A percentile compares a stretch with the other conserved stretches of the same genome.
Evolutionary conservation across 2,113 vertebrate genomes (phyloP).

Genomic region (Terrapene triunguis): DNA sequence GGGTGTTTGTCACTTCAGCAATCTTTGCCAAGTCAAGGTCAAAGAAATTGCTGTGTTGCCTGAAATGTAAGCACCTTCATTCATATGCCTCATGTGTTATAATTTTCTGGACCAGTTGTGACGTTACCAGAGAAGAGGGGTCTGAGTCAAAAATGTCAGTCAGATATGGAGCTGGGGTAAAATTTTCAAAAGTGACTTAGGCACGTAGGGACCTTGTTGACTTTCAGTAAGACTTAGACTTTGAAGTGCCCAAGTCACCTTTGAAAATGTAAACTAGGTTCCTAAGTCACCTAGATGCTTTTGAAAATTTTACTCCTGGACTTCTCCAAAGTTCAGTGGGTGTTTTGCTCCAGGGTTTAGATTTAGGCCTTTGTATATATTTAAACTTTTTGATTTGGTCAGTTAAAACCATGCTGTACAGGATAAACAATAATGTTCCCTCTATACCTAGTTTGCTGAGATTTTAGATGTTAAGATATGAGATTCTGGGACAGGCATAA

Average conservation of each 20-base stretch:
- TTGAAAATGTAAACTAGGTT: background rate
- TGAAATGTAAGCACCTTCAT: constrained; percentile 14
- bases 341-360: background rate
- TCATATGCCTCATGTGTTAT: constrained; percentile 13
- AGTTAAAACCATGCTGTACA: background rate
- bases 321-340: background rate
- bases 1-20: constrained; percentile 24
- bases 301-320: background rate
- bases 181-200: background rate
- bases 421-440: background rate
- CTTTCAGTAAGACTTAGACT: background rate
- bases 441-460: background rate
- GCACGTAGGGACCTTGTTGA: background rate
- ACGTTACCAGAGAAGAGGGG: background rate
- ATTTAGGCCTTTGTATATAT: background rate
- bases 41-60: constrained; percentile 1
- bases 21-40: constrained; percentile 16
- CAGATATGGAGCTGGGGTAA: background rate
- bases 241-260: too few species aligned
- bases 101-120: background rate
- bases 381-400: background rate
- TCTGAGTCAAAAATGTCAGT: constrained; percentile 7
- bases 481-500: background rate
- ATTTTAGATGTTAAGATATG: background rate
- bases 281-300: background rate